Evolutionary conservation across 2,888 invertebrate species (phyloP).

Genomic region (Seira sanloemensis): DNA sequence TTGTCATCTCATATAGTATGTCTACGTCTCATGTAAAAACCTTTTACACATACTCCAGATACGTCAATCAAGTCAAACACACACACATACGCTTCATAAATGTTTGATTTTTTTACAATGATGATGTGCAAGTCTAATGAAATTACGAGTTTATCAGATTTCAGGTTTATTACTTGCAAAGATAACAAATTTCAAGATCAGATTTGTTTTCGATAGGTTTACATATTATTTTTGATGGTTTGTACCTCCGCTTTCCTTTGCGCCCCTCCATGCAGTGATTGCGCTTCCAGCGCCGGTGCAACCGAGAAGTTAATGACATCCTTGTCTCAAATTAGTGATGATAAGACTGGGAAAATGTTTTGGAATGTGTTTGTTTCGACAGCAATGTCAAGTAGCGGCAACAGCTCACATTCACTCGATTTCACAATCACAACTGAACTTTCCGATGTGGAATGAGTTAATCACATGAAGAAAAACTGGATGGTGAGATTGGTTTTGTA

Average conservation of each 20-base stretch:
- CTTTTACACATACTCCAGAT: conserved; percentile 5
- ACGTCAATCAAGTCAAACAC: conserved; percentile 7
- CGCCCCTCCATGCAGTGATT: conserved; percentile 46
- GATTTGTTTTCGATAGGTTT: background rate
- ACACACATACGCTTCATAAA: no score
- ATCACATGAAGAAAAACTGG: conserved; percentile 2
- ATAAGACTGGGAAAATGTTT: background rate
- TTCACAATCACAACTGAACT: conserved; percentile 13
- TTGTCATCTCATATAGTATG: no score
- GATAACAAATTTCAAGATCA: background rate
- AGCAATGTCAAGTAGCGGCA: background rate
- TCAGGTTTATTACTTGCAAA: no score
- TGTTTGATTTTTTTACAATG: no score
- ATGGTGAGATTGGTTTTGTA: background rate
- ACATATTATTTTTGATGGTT: no score
- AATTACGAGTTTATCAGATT: no score
- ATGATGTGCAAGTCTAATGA: no score
- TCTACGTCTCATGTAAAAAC: no score
- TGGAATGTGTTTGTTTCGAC: background rate
- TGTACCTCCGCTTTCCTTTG: conserved; percentile 44
- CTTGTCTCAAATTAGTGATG: background rate
- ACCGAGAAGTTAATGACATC: conserved; percentile 41
- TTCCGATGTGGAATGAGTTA: background rate
- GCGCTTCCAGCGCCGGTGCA: conserved; percentile 53
- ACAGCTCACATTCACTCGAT: conserved; percentile 16